Evolutionary conservation across 2,797 vertebrate genomes (phyloP).

Genomic region (Glossophaga mutica): DNA sequence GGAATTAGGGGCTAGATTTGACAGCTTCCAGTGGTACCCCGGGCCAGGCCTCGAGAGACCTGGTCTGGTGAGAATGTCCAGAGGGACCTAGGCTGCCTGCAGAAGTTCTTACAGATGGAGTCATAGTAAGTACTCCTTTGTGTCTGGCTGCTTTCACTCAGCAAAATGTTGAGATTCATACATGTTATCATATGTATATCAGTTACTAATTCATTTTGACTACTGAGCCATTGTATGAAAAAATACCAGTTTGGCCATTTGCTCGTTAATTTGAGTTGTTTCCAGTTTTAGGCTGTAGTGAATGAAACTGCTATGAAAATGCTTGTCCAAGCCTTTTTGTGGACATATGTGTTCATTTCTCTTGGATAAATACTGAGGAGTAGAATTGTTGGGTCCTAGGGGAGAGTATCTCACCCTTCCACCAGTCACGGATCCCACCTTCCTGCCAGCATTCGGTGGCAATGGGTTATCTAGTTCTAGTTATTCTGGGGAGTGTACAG

Average conservation of each 20-base stretch:
- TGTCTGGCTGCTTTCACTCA: neutral
- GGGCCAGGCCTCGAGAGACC: neutral
- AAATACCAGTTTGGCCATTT: neutral
- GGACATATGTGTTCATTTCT: neutral
- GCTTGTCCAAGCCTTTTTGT: neutral
- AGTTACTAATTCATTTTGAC: neutral
- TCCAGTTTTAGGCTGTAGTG: neutral
- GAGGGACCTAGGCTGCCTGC: neutral
- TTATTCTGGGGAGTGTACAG: neutral
- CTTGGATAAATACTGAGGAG: neutral
- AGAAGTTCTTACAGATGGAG: neutral
- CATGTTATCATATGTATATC: neutral
- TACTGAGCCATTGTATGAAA: neutral
- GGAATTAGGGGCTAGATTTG: neutral
- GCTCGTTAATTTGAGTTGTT: neutral
- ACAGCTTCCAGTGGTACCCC: neutral
- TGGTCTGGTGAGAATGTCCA: neutral
- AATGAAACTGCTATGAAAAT: neutral
- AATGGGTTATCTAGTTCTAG: neutral
- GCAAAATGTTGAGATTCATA: neutral
- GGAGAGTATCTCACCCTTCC: neutral
- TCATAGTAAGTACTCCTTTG: too few species aligned
- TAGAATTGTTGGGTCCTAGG: neutral
- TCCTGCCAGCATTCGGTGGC: neutral
- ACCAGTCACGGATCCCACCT: accelerated